Percentiles rank a stretch among this genome's conserved stretches.
These are phyloP conservation scores for Camelus dromedarius DNA, from an alignment of 2,113 vertebrate species.

Conservation along the genomic window DNA sequence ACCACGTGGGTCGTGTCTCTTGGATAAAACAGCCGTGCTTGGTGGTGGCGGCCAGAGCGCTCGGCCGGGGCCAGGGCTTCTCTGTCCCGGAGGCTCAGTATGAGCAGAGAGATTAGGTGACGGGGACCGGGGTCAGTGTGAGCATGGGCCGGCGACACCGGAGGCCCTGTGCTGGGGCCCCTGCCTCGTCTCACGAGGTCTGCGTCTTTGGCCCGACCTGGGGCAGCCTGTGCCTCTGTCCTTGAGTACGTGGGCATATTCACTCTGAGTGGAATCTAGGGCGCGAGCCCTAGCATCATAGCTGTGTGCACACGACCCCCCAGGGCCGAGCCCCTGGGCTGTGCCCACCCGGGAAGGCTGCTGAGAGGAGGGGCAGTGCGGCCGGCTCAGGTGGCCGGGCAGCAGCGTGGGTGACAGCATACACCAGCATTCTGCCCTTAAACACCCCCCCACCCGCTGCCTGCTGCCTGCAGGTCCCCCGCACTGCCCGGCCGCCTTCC, in stretches of 20 bases:
- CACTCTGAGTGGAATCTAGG: neutral
- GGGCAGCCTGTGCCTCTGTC: rapidly evolving
- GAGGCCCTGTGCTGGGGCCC: rapidly evolving
- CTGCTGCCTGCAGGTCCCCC: neutral
- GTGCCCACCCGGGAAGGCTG: too few species aligned
- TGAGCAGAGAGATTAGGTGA: rapidly evolving
- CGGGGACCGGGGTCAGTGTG: neutral
- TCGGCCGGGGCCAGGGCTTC: neutral
- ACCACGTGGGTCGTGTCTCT: neutral
- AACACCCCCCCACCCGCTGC: rapidly evolving
- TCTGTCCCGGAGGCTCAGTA: neutral
- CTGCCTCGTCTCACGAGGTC: rapidly evolving
- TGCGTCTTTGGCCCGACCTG: neutral
- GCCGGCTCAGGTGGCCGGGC: neutral
- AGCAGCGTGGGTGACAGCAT: rapidly evolving
- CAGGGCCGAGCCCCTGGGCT: rapidly evolving
- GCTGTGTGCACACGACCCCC: rapidly evolving
- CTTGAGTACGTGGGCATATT: too few species aligned
- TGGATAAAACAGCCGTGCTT: neutral
- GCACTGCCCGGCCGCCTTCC: rapidly evolving
- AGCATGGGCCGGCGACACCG: rapidly evolving
- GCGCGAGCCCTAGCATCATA: rapidly evolving
- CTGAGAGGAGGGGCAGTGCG: too few species aligned
- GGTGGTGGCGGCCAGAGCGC: neutral
- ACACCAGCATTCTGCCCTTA: rapidly evolving